These are phyloP conservation scores for Tiphia femorata DNA, from an alignment of 2,888 invertebrate species.

Conservation along the genomic window DNA sequence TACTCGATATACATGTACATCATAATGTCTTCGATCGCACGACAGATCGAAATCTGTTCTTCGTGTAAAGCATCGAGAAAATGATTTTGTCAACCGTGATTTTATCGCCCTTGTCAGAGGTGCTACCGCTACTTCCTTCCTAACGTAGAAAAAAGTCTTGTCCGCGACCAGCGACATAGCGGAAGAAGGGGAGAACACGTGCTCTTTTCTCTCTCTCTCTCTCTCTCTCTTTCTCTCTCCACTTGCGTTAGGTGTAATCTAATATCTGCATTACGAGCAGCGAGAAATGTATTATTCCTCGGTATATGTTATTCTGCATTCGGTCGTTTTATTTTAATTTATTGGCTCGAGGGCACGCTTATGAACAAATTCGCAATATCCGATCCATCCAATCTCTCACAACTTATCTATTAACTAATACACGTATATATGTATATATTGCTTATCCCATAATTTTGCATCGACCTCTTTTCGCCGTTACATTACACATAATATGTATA, in stretches of 20 bases:
- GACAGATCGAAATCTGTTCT: constrained; percentile 64
- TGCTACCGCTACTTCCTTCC: constrained; percentile 38
- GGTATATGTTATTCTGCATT: not conserved
- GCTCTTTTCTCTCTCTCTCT: not conserved
- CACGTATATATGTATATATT: no score
- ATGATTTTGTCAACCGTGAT: constrained; percentile 35
- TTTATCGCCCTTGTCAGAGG: constrained; percentile 27
- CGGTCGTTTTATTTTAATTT: not conserved
- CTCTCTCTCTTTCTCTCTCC: not conserved
- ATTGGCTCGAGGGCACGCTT: no score
- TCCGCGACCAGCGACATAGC: not conserved
- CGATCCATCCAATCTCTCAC: no score
- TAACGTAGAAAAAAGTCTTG: not conserved
- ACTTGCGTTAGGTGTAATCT: no score
- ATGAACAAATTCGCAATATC: no score
- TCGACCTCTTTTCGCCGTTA: no score
- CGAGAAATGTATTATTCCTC: not conserved
- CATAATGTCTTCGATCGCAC: constrained; percentile 60
- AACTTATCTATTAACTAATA: no score
- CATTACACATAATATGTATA: no score
- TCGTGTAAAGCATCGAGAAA: constrained; percentile 52
- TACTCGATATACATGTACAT: constrained; percentile 60
- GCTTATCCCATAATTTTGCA: no score
- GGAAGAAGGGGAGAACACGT: not conserved
- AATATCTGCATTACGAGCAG: not conserved